phyloP scores from a whole-genome alignment of 2,113 vertebrate genomes.

The Harpagus bidentatus region DNA sequence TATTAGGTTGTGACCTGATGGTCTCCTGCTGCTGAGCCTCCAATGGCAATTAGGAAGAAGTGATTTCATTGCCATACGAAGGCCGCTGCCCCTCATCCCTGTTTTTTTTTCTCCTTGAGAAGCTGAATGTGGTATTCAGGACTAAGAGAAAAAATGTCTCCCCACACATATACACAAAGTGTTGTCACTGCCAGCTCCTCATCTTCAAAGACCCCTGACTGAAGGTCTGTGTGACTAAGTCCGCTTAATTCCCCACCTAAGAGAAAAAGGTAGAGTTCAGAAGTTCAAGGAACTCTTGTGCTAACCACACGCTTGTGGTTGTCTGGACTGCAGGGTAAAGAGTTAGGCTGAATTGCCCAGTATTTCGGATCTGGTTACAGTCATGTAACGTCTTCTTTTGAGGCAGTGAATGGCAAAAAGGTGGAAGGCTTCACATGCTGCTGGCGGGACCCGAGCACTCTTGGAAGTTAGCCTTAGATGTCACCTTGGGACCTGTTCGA shows the following conservation, averaged over 20 bases:
- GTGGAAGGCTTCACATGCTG: not conserved
- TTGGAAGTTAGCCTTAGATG: not conserved
- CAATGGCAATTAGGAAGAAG: constrained; percentile 43
- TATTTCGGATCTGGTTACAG: not conserved
- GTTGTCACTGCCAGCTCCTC: constrained; percentile 13
- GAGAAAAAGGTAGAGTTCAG: constrained; percentile 27
- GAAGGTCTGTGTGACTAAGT: constrained; percentile 39
- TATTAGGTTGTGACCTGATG: constrained; percentile 44
- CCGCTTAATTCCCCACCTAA: constrained; percentile 13
- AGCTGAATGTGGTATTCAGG: not conserved
- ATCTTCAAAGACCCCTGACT: constrained; percentile 40
- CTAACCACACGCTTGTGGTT: constrained; percentile 40
- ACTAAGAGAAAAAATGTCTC: constrained; percentile 11
- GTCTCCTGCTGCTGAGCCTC: constrained; percentile 43
- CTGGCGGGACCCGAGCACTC: not conserved
- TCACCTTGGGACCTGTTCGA: not conserved
- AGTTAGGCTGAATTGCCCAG: not conserved
- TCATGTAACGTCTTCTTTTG: not conserved
- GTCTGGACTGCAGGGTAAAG: constrained; percentile 13
- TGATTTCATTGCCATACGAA: constrained; percentile 37
- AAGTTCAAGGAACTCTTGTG: constrained; percentile 30
- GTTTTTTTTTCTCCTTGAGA: not conserved
- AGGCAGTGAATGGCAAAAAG: not conserved
- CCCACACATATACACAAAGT: not conserved
- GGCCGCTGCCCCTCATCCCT: not conserved